Evolutionary conservation across 2,797 vertebrate species (phyloP), one percentile per base, ranked within the genome.

Genomic region (Lateolabrax maculatus): DNA sequence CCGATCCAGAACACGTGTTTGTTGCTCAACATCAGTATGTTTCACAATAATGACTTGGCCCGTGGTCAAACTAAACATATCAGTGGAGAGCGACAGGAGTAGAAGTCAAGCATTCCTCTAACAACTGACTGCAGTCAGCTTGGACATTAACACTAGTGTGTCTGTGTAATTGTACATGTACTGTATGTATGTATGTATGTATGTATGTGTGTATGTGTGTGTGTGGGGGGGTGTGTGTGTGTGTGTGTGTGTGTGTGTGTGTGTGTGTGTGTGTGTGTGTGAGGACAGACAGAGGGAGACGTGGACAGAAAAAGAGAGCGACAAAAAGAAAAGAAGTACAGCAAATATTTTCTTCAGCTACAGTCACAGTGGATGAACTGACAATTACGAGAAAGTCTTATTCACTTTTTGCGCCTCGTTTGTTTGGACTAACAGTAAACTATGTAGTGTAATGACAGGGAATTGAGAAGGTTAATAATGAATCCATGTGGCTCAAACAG

Each of bases 11-110:
- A 87, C 93, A 93, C 84, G 86, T 92, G 92, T 88, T 88, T 92
- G 86, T 93, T 92, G 90, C 92, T 92, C 91, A 91, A 93, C 79
- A 69, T 69, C 75, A 79, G 73, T 8, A 27, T 61, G 61, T 93
- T 94, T 90, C 91, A 90, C 90, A 94, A 93, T 84, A 81, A 82
- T 74, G 70, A 89, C 69, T 89, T 90, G 90, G 89, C 78, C 58
- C 36, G 4, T n/a, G 58, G 81, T 90, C 89, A 93, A 92, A 85
- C 77, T 43, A 91, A 93, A 92, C 78, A 90, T 21, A 83, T 71
- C 65, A 66, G 52, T 2, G 52, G 49, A 77, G 85, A 39, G 57
- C 52, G 15, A 66, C 43, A 46, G 37, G 72, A 75, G 77, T 51
- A 31, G 36, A 49, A 61, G 43, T 79, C 65, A 48, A 77, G 65